phyloP scores from a whole-genome alignment of 2,888 invertebrate genomes.

The Eutolmus rufibarbis region DNA sequence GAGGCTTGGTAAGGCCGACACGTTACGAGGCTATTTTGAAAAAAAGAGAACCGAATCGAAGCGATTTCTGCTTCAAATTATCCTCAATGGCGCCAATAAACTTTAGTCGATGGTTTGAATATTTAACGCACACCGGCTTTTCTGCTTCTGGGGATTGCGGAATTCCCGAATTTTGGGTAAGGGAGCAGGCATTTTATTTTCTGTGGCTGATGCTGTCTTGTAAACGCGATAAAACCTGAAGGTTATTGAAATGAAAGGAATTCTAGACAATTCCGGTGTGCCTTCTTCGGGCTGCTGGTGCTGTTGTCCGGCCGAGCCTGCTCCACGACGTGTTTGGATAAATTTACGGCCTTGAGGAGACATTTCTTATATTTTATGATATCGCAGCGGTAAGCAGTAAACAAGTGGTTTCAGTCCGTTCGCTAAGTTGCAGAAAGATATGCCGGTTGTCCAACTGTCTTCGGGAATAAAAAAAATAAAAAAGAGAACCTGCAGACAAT shows the following conservation, averaged over 20 bases:
- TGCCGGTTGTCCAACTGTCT: background rate
- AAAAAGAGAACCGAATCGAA: background rate
- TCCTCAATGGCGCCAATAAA: background rate
- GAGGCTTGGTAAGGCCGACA: background rate
- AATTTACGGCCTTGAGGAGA: constrained; percentile 8
- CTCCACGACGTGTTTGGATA: background rate
- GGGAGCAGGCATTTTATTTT: background rate
- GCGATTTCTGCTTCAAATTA: background rate
- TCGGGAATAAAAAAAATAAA: background rate
- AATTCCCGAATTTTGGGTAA: background rate
- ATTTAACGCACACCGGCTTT: background rate
- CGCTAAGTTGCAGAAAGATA: constrained; percentile 11
- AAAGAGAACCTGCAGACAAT: background rate
- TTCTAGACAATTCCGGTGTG: constrained; percentile 9
- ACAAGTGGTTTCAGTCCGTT: constrained; percentile 3
- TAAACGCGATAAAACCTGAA: background rate
- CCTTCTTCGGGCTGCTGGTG: background rate
- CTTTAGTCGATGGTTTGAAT: background rate
- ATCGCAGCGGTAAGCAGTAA: background rate
- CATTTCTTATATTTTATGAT: constrained; percentile 24
- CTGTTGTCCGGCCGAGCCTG: background rate
- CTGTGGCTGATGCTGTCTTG: background rate
- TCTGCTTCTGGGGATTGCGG: background rate
- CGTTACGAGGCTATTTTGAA: background rate
- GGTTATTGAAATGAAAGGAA: constrained; percentile 26